Conservation (phyloP, 1,140 invertebrate genomes). For the Zaprionus lachaisei region DNA sequence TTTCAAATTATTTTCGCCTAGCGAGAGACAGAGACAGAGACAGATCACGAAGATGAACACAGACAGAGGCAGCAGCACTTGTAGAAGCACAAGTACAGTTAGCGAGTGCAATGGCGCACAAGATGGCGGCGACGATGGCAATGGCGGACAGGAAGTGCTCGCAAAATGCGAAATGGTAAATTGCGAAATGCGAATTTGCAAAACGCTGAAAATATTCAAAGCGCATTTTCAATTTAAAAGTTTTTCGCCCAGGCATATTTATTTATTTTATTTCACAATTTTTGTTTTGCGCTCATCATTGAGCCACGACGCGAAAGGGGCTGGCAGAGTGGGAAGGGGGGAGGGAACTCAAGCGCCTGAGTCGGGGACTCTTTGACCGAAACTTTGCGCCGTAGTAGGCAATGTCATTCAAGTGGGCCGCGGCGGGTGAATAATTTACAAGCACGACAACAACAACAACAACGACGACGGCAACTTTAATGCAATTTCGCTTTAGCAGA, state of each 20-base stretch:
- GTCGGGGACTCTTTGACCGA: conserved; percentile 67
- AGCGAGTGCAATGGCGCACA: conserved; percentile 79
- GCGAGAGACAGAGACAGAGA: conserved; percentile 3
- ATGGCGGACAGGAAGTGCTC: conserved; percentile 53
- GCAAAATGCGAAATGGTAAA: conserved; percentile 40
- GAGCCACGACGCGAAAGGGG: conserved; percentile 35
- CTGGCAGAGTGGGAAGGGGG: neutral
- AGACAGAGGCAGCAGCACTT: conserved; percentile 31
- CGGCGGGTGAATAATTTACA: conserved; percentile 59
- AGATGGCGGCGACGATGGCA: conserved; percentile 60
- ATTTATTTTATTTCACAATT: conserved; percentile 82
- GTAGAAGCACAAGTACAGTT: conserved; percentile 67
- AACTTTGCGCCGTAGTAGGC: conserved; percentile 74
- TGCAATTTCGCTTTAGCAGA: conserved; percentile 78
- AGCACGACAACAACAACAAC: conserved; percentile 24
- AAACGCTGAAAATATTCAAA: conserved; percentile 81
- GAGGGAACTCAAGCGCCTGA: neutral
- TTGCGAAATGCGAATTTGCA: conserved; percentile 39
- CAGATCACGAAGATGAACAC: conserved; percentile 65
- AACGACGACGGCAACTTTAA: conserved; percentile 65
- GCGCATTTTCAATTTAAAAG: conserved; percentile 83
- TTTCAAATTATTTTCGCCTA: conserved; percentile 80
- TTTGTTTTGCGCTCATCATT: conserved; percentile 80
- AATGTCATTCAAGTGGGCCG: conserved; percentile 68
- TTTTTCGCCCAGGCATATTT: conserved; percentile 79